phyloP scores from a whole-genome alignment of 2,797 vertebrate genomes.

The Tapirus indicus region DNA sequence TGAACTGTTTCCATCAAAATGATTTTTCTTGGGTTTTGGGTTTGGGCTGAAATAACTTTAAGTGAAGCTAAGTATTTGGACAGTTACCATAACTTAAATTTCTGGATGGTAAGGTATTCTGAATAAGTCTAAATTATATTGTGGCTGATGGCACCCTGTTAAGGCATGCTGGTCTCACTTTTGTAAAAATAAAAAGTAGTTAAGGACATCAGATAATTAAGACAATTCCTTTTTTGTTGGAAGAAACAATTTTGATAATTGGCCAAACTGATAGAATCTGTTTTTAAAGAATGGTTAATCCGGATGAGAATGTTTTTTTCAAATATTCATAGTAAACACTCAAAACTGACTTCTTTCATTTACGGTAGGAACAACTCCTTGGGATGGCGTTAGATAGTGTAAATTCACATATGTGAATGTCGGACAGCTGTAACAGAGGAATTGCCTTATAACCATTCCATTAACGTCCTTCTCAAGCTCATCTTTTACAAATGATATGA shows the following conservation, averaged over 20 bases:
- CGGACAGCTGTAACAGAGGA: background rate
- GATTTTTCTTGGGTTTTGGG: conserved; percentile 58
- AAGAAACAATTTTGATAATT: conserved; percentile 52
- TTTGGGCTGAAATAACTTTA: conserved; percentile 60
- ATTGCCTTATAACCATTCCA: background rate
- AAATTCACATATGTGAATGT: background rate
- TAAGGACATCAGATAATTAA: background rate
- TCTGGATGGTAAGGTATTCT: conserved; percentile 26
- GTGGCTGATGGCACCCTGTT: background rate
- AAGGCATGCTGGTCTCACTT: conserved; percentile 11
- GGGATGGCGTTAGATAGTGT: background rate
- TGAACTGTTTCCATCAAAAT: conserved; percentile 58
- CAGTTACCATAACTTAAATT: conserved; percentile 39
- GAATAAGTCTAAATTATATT: background rate
- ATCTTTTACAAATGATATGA: conserved; percentile 36
- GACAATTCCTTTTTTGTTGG: conserved; percentile 3
- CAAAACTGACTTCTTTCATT: background rate
- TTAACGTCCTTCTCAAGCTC: background rate
- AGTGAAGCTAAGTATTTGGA: conserved; percentile 55
- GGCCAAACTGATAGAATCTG: background rate
- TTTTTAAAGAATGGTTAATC: conserved; percentile 38
- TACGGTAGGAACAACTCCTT: background rate
- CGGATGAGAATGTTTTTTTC: conserved; percentile 48
- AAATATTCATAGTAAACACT: background rate
- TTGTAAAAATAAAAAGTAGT: conserved; percentile 24